Conservation (phyloP, 2,113 vertebrate species). For the Laticauda colubrina region DNA sequence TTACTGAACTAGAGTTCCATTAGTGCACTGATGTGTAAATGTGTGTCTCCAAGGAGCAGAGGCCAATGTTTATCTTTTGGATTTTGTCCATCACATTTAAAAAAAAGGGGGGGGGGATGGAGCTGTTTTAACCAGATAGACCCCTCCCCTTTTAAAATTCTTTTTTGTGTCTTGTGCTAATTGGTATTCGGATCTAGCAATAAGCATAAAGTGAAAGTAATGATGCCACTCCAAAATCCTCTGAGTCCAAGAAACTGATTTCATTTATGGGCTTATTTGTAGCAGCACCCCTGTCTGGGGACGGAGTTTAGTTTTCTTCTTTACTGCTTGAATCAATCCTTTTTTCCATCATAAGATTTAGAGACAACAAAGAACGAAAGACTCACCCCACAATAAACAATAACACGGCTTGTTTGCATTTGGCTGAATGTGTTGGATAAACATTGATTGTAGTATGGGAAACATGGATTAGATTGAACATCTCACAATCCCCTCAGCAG, state of each 20-base stretch:
- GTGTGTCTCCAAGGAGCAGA: conserved; percentile 57
- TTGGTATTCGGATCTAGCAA: not conserved
- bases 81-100: conserved; percentile 61
- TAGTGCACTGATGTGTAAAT: conserved; percentile 62
- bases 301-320: not conserved
- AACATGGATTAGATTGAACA: not conserved
- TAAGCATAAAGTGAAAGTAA: not conserved
- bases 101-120: not conserved
- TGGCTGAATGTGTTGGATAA: not conserved
- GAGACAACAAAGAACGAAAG: not conserved
- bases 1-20: conserved; percentile 71
- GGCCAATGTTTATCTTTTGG: conserved; percentile 61
- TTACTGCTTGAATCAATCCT: not conserved
- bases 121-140: conserved; percentile 47
- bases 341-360: not conserved
- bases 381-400: not conserved
- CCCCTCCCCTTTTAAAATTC: not conserved
- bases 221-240: not conserved
- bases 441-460: not conserved
- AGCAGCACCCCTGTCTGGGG: not conserved
- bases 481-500: not conserved
- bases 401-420: not conserved
- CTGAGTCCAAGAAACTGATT: not conserved
- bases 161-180: not conserved
- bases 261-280: not conserved